Conservation (phyloP, 2,113 vertebrate species). For the Semnornis frantzii region DNA sequence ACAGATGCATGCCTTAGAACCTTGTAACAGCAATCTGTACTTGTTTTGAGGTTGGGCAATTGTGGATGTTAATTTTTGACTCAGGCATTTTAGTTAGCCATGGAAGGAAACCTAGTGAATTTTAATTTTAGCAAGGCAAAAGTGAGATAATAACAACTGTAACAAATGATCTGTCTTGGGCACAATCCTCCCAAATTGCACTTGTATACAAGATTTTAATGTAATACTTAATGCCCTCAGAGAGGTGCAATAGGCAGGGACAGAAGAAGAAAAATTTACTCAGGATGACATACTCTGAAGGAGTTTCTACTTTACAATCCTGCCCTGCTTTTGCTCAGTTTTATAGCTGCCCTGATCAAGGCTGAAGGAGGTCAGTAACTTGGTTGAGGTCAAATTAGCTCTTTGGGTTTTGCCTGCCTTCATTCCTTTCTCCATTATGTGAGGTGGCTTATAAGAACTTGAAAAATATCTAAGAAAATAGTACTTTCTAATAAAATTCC, state of each 20-base stretch:
- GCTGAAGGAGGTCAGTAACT: background rate
- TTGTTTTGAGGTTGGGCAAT: background rate
- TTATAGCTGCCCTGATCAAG: background rate
- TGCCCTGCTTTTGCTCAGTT: slow-evolving; percentile 13
- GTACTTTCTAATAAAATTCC: background rate
- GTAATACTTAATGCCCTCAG: background rate
- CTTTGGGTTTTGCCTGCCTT: background rate
- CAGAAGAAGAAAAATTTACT: background rate
- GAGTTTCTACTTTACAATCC: slow-evolving; percentile 1
- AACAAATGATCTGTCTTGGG: background rate
- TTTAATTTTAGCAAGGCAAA: background rate
- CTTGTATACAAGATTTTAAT: background rate
- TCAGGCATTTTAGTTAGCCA: background rate
- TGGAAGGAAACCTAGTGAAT: background rate
- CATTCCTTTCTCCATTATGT: background rate
- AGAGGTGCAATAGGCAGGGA: background rate
- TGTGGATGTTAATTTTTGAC: background rate
- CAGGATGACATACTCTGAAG: background rate
- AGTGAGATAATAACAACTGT: background rate
- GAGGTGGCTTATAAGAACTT: background rate
- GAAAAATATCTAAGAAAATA: background rate
- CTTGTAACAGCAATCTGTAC: background rate
- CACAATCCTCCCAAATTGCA: background rate
- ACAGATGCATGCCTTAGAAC: background rate
- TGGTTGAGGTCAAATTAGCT: background rate